Base-by-base conservation (phyloP, 2,113 vertebrate species). In the Gambusia holbrooki region DNA sequence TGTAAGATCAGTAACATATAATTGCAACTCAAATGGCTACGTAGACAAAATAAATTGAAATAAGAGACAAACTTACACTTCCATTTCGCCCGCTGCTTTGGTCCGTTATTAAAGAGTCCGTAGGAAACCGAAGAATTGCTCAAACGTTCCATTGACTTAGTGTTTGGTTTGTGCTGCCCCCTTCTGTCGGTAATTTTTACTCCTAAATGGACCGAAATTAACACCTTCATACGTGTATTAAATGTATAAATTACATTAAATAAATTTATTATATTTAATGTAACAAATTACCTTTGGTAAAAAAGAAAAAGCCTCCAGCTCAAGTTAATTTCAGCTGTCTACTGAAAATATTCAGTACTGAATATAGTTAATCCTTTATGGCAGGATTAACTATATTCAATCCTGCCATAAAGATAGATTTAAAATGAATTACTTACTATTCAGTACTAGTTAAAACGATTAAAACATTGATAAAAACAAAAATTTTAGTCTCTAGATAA, bases 11-110 rank as follows among this genome's bases (percentile, higher is more conserved):
- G 11, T 0, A 30, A 4, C 9, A 54, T 0, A 65, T 0, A 73
- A 0, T 3, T 10, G 0, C 0, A 14, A 12, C 1, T 19, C 19
- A 19, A n/a, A 12, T 25, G 60, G 35, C 2, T 19, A 0, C 8
- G 0, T n/a, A 22, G 14, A 25, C 15, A 19, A 27, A 48, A 12
- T 12, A 35, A 28, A 4, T 4, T 0, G 68, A 30, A 27, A 40
- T 33, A 29, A 61, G 0, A 63, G 25, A 28, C 1, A 30, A 12
- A n/a, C 87, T 88, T 84, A 92, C 90, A 93, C 92, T 85, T 93
- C 92, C 92, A 93, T 93, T 27, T 79, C 54, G 66, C 17, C 69
- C 33, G 22, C 22, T 0, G 0, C 1, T 40, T n/a, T 4, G 69
- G 25, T 85, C 71, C 71, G 48, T 15, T 12, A 5, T 14, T 29